phyloP scores from a whole-genome alignment of 2,888 invertebrate genomes.

The Calephelis perditalis region DNA sequence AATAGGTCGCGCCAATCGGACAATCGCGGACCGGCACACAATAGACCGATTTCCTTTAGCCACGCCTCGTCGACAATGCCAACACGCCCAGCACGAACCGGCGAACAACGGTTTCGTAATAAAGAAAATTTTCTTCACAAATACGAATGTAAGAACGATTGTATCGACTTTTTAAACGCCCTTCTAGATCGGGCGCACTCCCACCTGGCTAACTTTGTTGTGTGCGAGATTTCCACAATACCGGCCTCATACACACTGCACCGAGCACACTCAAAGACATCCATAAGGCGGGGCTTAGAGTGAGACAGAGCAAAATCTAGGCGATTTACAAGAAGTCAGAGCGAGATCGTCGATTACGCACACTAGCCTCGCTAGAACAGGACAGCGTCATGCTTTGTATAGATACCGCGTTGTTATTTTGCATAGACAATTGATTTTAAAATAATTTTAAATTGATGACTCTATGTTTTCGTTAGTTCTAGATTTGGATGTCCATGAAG shows the following conservation, averaged over 20 bases:
- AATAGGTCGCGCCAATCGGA: slow-evolving; percentile 66
- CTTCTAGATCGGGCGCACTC: slow-evolving; percentile 64
- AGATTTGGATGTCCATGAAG: background rate
- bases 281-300: slow-evolving; percentile 71
- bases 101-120: slow-evolving; percentile 41
- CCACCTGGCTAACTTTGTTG: slow-evolving; percentile 67
- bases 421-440: slow-evolving; percentile 73
- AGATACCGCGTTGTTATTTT: slow-evolving; percentile 72
- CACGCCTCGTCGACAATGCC: slow-evolving; percentile 65
- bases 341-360: slow-evolving; percentile 58
- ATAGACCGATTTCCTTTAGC: slow-evolving; percentile 64
- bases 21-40: slow-evolving; percentile 58
- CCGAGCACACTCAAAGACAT: slow-evolving; percentile 50
- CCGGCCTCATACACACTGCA: slow-evolving; percentile 64
- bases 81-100: slow-evolving; percentile 63
- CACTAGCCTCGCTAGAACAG: slow-evolving; percentile 68
- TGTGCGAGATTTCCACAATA: slow-evolving; percentile 70
- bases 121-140: slow-evolving; percentile 74
- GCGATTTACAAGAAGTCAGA: slow-evolving; percentile 35
- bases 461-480: background rate
- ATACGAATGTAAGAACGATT: slow-evolving; percentile 66
- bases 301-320: slow-evolving; percentile 60
- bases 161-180: slow-evolving; percentile 78
- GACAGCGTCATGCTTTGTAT: slow-evolving; percentile 72
- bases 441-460: slow-evolving; percentile 39